Evolutionary conservation across 1,140 invertebrate species (phyloP), one percentile per base, ranked within the genome.

Genomic region (Lithobius niger): DNA sequence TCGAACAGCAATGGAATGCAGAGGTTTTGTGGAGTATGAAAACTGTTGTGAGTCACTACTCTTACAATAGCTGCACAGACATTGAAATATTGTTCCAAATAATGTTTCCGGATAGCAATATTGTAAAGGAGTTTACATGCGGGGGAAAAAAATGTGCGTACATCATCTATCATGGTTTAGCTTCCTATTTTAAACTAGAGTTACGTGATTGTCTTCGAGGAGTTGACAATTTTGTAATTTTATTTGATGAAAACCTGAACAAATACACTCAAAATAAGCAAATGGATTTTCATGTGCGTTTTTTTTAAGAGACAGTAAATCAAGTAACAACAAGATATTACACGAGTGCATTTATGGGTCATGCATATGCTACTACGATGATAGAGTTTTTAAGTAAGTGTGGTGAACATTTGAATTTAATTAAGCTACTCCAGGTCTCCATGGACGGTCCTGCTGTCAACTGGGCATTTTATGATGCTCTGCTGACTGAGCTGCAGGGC

Each of bases 391-490:
- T 36, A n/a, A n/a, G n/a, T n/a, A n/a, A n/a, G n/a, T n/a, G n/a
- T n/a, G n/a, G n/a, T n/a, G n/a, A n/a, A n/a, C n/a, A 10, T 36
- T 4, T 3, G 1, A 28, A 16, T n/a, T 25, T 51, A 36, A 49
- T n/a, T 1, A 48, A 31, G 13, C 22, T 56, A 31, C 15, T 56
- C 18, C 44, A 48, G 19, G 18, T 56, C 13, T 26, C 44, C 4
- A 56, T 48, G 44, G 54, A 56, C 50, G 54, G 54, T 18, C 54
- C 54, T 16, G 50, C 48, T 56, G 54, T 56, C 3, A 56, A 56
- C 25, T 50, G 31, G 31, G n/a, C 31, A 36, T 36, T 36, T 36
- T 36, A 36, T 36, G 31, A 36, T 36, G n/a, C 10, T 10, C n/a
- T 36, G 31, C 10, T 36, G 31, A 36, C 10, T 36, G n/a, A 10